Percentiles rank a stretch among this genome's conserved stretches.
Conservation (phyloP, 2,797 vertebrate genomes). For the Acanthurus leucopareius region DNA sequence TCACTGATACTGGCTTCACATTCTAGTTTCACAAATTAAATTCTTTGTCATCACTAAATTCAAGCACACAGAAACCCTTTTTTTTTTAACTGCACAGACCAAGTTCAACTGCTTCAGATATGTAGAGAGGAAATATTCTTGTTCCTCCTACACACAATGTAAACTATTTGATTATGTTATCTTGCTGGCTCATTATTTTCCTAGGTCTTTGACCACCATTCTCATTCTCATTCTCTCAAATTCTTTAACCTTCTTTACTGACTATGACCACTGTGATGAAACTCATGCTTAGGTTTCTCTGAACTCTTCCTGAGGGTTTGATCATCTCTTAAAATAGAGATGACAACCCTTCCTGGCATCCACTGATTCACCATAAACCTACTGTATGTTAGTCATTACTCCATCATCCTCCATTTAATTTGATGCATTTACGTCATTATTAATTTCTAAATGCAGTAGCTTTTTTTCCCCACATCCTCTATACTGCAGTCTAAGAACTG, state of each 20-base stretch:
- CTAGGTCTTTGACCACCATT: background rate
- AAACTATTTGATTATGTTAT: background rate
- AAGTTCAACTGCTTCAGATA: background rate
- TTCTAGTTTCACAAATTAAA: background rate
- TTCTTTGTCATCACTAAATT: background rate
- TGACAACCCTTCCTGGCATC: slow-evolving; percentile 8
- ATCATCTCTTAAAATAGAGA: background rate
- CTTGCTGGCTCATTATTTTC: slow-evolving; percentile 11
- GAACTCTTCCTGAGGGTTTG: background rate
- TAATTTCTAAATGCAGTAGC: slow-evolving; percentile 23
- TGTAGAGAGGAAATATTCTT: background rate
- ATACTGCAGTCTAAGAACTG: background rate
- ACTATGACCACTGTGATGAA: background rate
- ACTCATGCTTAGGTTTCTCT: background rate
- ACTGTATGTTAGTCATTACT: slow-evolving; percentile 12
- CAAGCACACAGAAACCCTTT: too few species aligned
- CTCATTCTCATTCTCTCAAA: too few species aligned
- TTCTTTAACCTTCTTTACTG: background rate
- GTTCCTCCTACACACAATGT: background rate
- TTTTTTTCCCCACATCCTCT: background rate
- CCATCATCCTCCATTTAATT: slow-evolving; percentile 21
- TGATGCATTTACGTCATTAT: slow-evolving; percentile 29
- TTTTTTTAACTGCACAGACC: background rate
- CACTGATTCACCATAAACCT: slow-evolving; percentile 20
- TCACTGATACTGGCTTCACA: background rate